phyloP scores from a whole-genome alignment of 2,113 vertebrate species.

The Polypterus senegalus region DNA sequence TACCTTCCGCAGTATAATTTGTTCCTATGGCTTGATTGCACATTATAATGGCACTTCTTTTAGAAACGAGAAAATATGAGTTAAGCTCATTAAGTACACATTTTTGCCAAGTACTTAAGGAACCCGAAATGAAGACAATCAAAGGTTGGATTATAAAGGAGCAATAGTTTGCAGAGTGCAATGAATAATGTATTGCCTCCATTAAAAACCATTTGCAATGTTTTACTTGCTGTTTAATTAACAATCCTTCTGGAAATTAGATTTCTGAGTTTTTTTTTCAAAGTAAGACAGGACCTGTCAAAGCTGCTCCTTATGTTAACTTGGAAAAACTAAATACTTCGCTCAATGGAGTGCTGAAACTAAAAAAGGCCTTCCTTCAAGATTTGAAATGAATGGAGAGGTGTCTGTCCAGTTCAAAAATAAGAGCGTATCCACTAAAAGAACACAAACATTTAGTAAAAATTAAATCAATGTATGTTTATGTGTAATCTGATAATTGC shows the following conservation, averaged over 20 bases:
- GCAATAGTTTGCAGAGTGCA: slow-evolving; percentile 28
- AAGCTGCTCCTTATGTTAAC: too few relatives aligned
- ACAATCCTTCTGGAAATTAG: background rate
- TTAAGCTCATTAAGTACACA: slow-evolving; percentile 9
- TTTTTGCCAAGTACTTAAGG: slow-evolving; percentile 46
- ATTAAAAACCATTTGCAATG: slow-evolving; percentile 3
- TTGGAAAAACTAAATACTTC: too few relatives aligned
- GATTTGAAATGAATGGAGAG: too few relatives aligned
- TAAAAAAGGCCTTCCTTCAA: too few relatives aligned
- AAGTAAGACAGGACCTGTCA: too few relatives aligned
- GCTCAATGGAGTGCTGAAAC: too few relatives aligned
- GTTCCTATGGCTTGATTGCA: background rate
- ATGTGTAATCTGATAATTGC: too few relatives aligned
- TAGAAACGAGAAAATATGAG: slow-evolving; percentile 5
- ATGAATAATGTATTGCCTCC: slow-evolving; percentile 11
- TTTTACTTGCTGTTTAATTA: slow-evolving; percentile 7
- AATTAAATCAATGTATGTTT: too few relatives aligned
- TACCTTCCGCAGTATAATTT: slow-evolving; percentile 1
- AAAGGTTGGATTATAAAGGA: slow-evolving; percentile 41
- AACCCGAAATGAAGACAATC: slow-evolving; percentile 40
- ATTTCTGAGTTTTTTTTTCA: background rate
- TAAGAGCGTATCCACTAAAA: too few relatives aligned
- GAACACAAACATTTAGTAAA: too few relatives aligned
- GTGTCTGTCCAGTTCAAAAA: too few relatives aligned
- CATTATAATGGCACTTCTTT: background rate